Percentiles rank a stretch among this genome's conserved stretches.
Evolutionary conservation across 2,888 invertebrate species (phyloP).

Genomic region (Cerastis leucographa): DNA sequence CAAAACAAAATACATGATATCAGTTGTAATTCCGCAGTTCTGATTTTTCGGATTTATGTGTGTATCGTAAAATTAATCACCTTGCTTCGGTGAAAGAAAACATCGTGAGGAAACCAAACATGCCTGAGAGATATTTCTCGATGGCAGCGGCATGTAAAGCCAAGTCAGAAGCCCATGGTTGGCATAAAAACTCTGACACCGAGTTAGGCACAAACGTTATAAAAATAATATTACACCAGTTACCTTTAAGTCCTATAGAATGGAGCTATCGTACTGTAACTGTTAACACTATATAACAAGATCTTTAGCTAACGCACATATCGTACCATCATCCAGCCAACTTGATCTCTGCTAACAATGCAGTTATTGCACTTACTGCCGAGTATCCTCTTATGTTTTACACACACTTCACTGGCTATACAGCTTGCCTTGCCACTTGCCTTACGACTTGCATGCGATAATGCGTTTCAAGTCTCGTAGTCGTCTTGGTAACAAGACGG

Average conservation of each 20-base stretch:
- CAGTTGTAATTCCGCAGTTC: not conserved
- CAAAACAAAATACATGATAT: not conserved
- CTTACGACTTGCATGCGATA: slow-evolving; percentile 54
- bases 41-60: no score
- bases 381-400: slow-evolving; percentile 75
- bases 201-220: no score
- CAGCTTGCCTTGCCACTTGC: slow-evolving; percentile 49
- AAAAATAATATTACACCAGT: not conserved
- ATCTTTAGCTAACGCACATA: slow-evolving; percentile 17
- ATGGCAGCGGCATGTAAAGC: no score
- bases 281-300: not conserved
- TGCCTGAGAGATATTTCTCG: no score
- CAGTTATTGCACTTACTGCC: slow-evolving; percentile 78
- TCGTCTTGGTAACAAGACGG: slow-evolving; percentile 38
- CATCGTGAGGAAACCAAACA: no score
- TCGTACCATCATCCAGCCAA: slow-evolving; percentile 42
- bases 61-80: no score
- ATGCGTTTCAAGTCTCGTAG: slow-evolving; percentile 37
- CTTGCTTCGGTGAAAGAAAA: no score
- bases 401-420: slow-evolving; percentile 64
- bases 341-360: slow-evolving; percentile 73
- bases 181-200: no score
- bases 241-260: not conserved
- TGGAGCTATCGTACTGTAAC: not conserved
- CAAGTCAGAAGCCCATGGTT: no score